Evolutionary conservation across 2,797 vertebrate genomes (phyloP).

Genomic region (Dromococcyx pavoninus): DNA sequence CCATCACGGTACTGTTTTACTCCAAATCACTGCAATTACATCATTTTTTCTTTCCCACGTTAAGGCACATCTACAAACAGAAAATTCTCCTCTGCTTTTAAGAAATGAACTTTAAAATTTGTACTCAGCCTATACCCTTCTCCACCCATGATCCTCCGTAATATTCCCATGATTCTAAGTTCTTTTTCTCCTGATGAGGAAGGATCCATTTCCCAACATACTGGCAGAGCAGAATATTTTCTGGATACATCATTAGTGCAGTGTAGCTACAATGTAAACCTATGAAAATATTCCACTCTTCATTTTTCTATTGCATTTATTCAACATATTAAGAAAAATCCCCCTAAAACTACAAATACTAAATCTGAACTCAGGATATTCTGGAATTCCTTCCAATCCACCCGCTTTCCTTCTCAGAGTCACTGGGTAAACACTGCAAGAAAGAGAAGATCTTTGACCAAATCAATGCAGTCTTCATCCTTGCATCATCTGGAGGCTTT

Average conservation of each 20-base stretch:
- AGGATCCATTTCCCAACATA: background rate
- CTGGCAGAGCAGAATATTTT: background rate
- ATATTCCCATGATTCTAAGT: background rate
- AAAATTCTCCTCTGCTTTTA: background rate
- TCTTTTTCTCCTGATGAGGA: background rate
- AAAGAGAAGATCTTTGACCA: background rate
- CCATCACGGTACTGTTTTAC: background rate
- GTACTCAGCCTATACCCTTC: background rate
- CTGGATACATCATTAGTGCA: background rate
- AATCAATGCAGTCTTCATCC: background rate
- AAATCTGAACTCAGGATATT: background rate
- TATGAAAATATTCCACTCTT: background rate
- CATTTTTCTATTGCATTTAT: background rate
- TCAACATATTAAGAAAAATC: background rate
- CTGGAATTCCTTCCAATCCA: background rate
- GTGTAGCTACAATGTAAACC: background rate
- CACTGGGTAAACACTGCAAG: background rate
- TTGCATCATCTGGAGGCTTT: background rate
- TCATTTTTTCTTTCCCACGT: background rate
- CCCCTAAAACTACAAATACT: background rate
- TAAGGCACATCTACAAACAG: background rate
- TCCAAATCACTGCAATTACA: background rate
- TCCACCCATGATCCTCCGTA: background rate
- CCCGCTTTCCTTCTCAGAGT: background rate
- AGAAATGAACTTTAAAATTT: background rate